phyloP scores from a whole-genome alignment of 2,888 invertebrate species.

The Hesperia comma region DNA sequence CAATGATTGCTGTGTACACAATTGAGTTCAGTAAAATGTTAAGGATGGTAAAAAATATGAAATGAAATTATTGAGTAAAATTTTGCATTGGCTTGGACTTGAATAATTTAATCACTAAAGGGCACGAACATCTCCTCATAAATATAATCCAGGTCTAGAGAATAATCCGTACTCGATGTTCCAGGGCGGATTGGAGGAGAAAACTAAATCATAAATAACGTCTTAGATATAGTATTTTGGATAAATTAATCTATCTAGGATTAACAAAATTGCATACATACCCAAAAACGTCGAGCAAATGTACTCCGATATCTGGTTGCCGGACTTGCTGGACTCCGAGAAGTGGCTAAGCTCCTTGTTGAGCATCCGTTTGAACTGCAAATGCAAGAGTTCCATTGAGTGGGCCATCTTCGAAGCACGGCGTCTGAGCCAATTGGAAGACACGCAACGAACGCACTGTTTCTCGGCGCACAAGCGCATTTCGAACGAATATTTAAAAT shows the following conservation, averaged over 20 bases:
- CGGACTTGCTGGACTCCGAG: constrained; percentile 99
- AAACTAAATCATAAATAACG: too few relatives aligned
- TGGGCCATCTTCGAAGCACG: constrained; percentile 70
- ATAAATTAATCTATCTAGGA: too few relatives aligned
- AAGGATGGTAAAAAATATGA: not conserved
- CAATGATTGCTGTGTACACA: not conserved
- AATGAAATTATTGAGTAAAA: too few relatives aligned
- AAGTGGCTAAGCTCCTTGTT: constrained; percentile 99
- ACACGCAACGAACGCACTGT: constrained; percentile 68
- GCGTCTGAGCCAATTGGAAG: constrained; percentile 69
- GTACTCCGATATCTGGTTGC: constrained; percentile 99
- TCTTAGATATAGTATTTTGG: too few relatives aligned
- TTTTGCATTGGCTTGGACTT: too few relatives aligned
- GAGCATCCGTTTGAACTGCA: constrained; percentile 99
- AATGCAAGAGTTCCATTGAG: constrained; percentile 76
- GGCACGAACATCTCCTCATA: too few relatives aligned
- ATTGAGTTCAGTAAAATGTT: not conserved
- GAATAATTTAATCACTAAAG: too few relatives aligned
- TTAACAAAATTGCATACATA: constrained; percentile 85
- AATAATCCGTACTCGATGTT: too few relatives aligned
- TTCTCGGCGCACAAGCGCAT: constrained; percentile 78
- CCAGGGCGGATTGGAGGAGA: too few relatives aligned
- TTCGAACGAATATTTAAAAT: constrained; percentile 55
- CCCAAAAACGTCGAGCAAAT: constrained; percentile 99
- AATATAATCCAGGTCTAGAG: too few relatives aligned